Conservation (phyloP, 2,113 vertebrate species). For the Benthochromis sp. region DNA sequence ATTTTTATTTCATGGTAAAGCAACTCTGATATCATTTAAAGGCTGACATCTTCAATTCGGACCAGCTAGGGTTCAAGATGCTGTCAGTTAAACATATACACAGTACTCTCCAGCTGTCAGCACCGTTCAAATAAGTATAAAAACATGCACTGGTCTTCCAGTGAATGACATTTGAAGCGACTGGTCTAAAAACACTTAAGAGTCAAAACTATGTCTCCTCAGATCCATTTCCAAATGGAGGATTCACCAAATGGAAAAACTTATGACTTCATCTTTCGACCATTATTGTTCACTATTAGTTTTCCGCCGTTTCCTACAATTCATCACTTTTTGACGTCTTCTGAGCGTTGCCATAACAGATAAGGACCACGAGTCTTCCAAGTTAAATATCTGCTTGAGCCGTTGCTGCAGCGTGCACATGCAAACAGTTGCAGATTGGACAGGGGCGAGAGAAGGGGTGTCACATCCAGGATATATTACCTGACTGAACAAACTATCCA, state of each 20-base stretch:
- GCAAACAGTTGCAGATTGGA: neutral
- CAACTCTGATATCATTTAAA: neutral
- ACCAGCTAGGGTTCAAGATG: neutral
- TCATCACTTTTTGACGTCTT: neutral
- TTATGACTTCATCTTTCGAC: neutral
- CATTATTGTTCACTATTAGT: neutral
- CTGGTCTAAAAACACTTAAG: neutral
- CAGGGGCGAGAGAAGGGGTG: neutral
- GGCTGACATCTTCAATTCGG: neutral
- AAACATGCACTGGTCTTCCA: neutral
- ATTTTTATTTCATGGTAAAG: constrained; percentile 12
- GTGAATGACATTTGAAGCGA: constrained; percentile 2
- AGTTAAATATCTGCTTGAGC: constrained; percentile 30
- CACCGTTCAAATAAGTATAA: neutral
- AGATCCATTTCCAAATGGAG: constrained; percentile 13
- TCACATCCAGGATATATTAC: constrained; percentile 34
- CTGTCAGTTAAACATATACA: constrained; percentile 17
- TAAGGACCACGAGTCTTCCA: constrained; percentile 2
- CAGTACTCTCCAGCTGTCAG: constrained; percentile 26
- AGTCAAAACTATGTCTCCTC: neutral
- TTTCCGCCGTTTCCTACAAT: neutral
- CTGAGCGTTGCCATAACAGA: constrained; percentile 1
- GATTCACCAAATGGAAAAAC: constrained; percentile 23
- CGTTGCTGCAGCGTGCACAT: neutral
- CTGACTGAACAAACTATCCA: constrained; percentile 37